These are phyloP conservation scores for Parelbella ahira DNA, from an alignment of 2,888 invertebrate genomes.

Conservation along the genomic window DNA sequence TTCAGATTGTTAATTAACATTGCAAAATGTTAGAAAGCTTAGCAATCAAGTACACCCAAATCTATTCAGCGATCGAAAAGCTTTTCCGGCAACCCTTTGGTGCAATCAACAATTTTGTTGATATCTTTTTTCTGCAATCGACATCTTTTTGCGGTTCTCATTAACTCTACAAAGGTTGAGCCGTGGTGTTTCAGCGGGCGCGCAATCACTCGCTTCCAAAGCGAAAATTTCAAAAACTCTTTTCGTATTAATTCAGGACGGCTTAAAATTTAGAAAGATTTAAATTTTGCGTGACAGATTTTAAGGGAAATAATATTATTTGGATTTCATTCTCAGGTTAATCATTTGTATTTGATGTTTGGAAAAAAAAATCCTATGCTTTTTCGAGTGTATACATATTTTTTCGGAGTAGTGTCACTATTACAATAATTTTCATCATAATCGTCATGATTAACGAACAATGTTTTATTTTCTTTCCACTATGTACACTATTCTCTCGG, in stretches of 20 bases:
- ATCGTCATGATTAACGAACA: too few species aligned
- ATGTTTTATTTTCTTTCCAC: too few species aligned
- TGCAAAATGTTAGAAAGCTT: not conserved
- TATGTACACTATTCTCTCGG: too few species aligned
- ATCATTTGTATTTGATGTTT: too few species aligned
- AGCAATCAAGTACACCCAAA: not conserved
- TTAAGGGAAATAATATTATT: too few species aligned
- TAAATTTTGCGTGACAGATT: too few species aligned
- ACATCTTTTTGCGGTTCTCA: constrained; percentile 21
- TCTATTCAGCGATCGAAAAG: not conserved
- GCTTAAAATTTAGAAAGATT: constrained; percentile 8
- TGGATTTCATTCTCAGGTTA: too few species aligned
- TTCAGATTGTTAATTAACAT: too few species aligned
- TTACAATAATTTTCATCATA: too few species aligned
- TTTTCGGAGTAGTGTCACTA: too few species aligned
- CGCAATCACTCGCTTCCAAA: constrained; percentile 5
- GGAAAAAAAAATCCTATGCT: too few species aligned
- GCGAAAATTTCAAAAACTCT: constrained; percentile 5
- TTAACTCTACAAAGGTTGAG: constrained; percentile 20
- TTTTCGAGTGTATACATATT: too few species aligned
- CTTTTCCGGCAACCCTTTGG: constrained; percentile 9
- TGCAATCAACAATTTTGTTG: constrained; percentile 10
- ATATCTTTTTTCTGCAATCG: constrained; percentile 18
- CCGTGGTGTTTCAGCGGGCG: constrained; percentile 1
- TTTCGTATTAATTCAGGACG: not conserved